These are phyloP conservation scores for Chrysomallon squamiferum DNA, from an alignment of 1,140 invertebrate species.

Conservation along the genomic window DNA sequence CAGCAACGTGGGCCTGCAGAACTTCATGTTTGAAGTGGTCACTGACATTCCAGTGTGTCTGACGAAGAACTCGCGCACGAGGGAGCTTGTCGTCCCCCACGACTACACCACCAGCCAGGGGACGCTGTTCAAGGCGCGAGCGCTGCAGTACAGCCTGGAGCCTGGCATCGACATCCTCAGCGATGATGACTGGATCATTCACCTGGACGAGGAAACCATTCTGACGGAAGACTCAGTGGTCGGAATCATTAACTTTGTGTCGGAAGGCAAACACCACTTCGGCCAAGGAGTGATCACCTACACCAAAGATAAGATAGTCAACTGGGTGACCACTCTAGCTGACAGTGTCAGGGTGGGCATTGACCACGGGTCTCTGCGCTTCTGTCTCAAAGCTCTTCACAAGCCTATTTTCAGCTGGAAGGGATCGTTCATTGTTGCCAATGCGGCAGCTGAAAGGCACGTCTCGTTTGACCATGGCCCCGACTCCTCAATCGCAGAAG, in stretches of 20 bases:
- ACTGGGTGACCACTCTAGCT: slow-evolving; percentile 95
- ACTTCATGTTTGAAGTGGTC: slow-evolving; percentile 97
- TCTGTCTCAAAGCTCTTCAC: slow-evolving; percentile 92
- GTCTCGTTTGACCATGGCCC: slow-evolving; percentile 95
- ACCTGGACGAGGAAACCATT: slow-evolving; percentile 96
- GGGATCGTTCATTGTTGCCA: slow-evolving; percentile 66
- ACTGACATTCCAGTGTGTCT: slow-evolving; percentile 86
- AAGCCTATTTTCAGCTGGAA: slow-evolving; percentile 98
- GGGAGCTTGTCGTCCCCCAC: slow-evolving; percentile 86
- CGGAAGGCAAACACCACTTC: slow-evolving; percentile 88
- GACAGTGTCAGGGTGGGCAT: slow-evolving; percentile 90
- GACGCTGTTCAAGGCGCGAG: slow-evolving; percentile 93
- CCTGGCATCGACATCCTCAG: slow-evolving; percentile 83
- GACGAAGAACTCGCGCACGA: slow-evolving; percentile 73
- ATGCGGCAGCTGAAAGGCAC: slow-evolving; percentile 85
- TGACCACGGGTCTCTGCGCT: slow-evolving; percentile 93
- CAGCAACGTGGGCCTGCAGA: slow-evolving; percentile 87
- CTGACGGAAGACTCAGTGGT: slow-evolving; percentile 86
- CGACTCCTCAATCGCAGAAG: slow-evolving; percentile 94
- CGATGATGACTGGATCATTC: slow-evolving; percentile 96
- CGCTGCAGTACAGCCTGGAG: slow-evolving; percentile 95
- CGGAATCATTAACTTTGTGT: slow-evolving; percentile 95
- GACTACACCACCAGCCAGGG: slow-evolving; percentile 88
- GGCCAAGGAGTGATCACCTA: slow-evolving; percentile 98
- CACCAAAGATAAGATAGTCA: slow-evolving; percentile 93